Base-by-base conservation (phyloP, 1,140 invertebrate species). In the Bilobella aurantiaca region DNA sequence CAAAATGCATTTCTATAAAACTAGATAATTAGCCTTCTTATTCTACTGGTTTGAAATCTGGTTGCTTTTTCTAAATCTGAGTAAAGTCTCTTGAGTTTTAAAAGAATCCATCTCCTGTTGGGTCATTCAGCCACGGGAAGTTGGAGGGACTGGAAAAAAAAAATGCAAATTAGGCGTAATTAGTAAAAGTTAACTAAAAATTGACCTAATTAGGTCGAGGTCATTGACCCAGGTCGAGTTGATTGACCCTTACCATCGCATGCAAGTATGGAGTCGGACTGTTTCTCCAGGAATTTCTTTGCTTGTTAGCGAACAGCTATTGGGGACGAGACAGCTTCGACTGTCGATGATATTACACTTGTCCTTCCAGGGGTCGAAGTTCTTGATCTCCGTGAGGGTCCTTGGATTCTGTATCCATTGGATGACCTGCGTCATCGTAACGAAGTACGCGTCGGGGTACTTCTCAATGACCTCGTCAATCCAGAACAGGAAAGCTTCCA, bases 341-440 rank as follows among this genome's bases (percentile, higher is more conserved):
- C 71, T 68, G 53, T 73, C 88, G 69, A 90, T 86, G 0, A 91
- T 88, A 23, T 84, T 78, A 74, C 91, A 93, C 84, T 92, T 93
- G 79, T 94, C 92, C 80, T 87, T 88, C 91, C 91, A 96, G 21
- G 91, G 87, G 74, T 93, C 91, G 78, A 94, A 95, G 79, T 86
- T 92, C 80, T 92, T 91, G 8, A 89, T 85, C 75, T 93, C 89
- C 30, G 84, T 82, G 65, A 91, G 76, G 1, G 90, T 91, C 46
- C 87, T 82, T 12, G 93, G 92, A 74, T 93, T 93, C 75, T 94
- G 91, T 76, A 96, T 93, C 93, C 93, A 96, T 76, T 96, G 91
- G 71, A 96, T 93, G 0, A 95, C 92, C 68, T 77, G 46, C 3
- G 47, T 57, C 49, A 64, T 31, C n/a, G 93, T 96, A 0, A 95